phyloP scores from a whole-genome alignment of 2,888 invertebrate species.

The Hoplodrina blanda region DNA sequence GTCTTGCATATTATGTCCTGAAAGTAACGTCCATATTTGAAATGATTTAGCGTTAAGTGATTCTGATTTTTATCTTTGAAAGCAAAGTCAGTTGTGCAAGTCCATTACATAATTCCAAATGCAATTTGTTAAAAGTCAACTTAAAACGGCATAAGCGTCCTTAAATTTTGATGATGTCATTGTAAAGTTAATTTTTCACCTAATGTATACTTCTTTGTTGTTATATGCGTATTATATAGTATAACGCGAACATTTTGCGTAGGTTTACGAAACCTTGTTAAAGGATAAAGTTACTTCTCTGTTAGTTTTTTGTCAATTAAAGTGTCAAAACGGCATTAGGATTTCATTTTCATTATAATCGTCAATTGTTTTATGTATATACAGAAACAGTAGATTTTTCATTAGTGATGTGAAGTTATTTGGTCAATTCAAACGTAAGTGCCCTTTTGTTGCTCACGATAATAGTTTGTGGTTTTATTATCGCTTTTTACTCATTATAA shows the following conservation, averaged over 20 bases:
- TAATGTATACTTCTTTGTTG: slow-evolving; percentile 82
- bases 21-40: slow-evolving; percentile 89
- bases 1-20: slow-evolving; percentile 88
- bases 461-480: slow-evolving; percentile 75
- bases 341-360: slow-evolving; percentile 77
- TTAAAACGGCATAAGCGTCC: slow-evolving; percentile 71
- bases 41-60: slow-evolving; percentile 89
- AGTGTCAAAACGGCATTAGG: slow-evolving; percentile 78
- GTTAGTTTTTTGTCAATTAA: slow-evolving; percentile 88
- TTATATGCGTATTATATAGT: slow-evolving; percentile 78
- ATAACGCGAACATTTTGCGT: slow-evolving; percentile 70
- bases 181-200: slow-evolving; percentile 71
- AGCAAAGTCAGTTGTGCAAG: slow-evolving; percentile 73
- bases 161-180: slow-evolving; percentile 69
- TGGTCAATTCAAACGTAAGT: slow-evolving; percentile 86
- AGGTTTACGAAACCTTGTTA: slow-evolving; percentile 84
- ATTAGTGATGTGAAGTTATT: slow-evolving; percentile 80
- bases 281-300: slow-evolving; percentile 82
- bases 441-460: slow-evolving; percentile 85
- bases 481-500: slow-evolving; percentile 87
- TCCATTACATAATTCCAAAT: slow-evolving; percentile 72
- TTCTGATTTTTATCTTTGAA: slow-evolving; percentile 79
- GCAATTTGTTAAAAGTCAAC: slow-evolving; percentile 63
- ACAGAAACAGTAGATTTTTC: slow-evolving; percentile 71
- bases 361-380: slow-evolving; percentile 85